These are phyloP conservation scores for Unio delphinus DNA, from an alignment of 2,888 invertebrate genomes.

Conservation along the genomic window DNA sequence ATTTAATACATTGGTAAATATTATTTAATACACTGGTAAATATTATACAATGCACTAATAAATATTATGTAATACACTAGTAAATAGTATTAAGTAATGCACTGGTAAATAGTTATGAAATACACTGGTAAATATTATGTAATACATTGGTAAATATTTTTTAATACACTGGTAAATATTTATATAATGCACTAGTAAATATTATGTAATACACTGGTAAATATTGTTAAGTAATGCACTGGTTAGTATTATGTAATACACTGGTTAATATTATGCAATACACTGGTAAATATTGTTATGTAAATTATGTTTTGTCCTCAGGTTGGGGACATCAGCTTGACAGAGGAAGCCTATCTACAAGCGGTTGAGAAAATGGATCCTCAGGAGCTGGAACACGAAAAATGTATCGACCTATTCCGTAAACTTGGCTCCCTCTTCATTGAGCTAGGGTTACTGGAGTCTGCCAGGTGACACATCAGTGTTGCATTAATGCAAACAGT, in stretches of 20 bases:
- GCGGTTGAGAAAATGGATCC: conserved; percentile 27
- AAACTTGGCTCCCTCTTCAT: conserved; percentile 50
- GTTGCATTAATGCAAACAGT: too few species aligned
- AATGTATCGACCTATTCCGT: conserved; percentile 15
- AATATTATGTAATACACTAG: background rate
- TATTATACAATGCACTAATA: too few species aligned
- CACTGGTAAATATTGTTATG: background rate
- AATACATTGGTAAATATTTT: background rate
- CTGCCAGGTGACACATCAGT: conserved; percentile 32
- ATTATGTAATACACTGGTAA: background rate
- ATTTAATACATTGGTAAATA: too few species aligned
- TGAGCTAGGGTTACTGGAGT: conserved; percentile 45
- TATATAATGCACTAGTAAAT: background rate
- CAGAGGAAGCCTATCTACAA: conserved; percentile 41
- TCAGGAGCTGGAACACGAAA: conserved; percentile 12
- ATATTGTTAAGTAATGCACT: too few species aligned
- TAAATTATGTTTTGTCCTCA: conserved; percentile 10
- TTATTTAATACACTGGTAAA: background rate
- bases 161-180: background rate
- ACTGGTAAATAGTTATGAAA: background rate
- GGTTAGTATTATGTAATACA: too few species aligned
- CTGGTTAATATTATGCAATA: too few species aligned
- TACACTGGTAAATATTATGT: too few species aligned
- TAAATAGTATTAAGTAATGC: background rate
- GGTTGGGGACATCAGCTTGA: conserved; percentile 51